Conservation (phyloP, 2,888 invertebrate genomes). For the Metacarcinus magister region DNA sequence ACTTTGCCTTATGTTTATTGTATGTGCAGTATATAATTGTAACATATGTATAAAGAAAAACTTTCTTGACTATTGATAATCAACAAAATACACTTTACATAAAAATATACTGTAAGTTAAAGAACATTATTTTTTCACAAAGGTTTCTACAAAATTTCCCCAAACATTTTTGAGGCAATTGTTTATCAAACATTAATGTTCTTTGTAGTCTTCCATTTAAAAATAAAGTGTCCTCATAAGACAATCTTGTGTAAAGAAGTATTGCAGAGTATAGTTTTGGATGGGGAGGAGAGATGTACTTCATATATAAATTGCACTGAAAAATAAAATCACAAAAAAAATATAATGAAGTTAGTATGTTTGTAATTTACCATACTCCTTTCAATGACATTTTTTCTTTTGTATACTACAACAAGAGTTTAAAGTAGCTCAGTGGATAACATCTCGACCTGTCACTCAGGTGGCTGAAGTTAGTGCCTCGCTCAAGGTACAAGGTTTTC, state of each 20-base stretch:
- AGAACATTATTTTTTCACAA: not conserved
- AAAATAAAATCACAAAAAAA: not conserved
- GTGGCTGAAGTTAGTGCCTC: too few relatives aligned
- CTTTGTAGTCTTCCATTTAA: not conserved
- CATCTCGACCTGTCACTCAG: too few relatives aligned
- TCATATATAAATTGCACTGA: not conserved
- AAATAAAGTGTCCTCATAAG: not conserved
- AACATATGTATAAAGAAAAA: not conserved
- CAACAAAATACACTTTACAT: not conserved
- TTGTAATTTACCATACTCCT: not conserved
- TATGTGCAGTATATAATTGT: not conserved
- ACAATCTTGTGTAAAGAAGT: not conserved
- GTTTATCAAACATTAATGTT: not conserved
- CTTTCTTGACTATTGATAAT: not conserved
- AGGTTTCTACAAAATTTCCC: not conserved
- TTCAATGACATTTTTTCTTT: not conserved
- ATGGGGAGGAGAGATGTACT: not conserved
- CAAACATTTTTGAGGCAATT: not conserved
- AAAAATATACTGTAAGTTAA: not conserved
- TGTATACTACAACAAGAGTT: too few relatives aligned
- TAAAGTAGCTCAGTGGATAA: too few relatives aligned
- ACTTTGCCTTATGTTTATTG: not conserved
- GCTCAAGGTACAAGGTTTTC: too few relatives aligned
- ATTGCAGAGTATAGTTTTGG: conserved; percentile 14
- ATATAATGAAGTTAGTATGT: not conserved